Evolutionary conservation across 2,888 invertebrate species (phyloP), one percentile per base, ranked within the genome.

Genomic region (Melitaea athalia): DNA sequence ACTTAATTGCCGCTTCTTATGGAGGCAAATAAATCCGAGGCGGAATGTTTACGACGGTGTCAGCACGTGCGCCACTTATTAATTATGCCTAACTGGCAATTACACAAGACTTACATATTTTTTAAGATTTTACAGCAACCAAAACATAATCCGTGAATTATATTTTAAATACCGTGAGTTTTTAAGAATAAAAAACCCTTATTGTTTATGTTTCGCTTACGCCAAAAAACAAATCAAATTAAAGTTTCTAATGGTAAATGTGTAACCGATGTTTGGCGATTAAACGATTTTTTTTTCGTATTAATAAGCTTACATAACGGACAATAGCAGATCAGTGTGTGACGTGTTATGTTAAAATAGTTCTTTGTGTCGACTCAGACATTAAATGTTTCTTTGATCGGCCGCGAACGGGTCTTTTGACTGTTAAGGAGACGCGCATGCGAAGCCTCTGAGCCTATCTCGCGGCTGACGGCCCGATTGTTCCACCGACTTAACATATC

Each of bases 401-500:
- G 73, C 67, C 72, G 76, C 74, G 73, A 74, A 78, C 77, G 77
- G 76, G 61, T 53, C 75, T 70, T 76, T 76, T 75, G 76, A 77
- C 15, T 71, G 64, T 73, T 66, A 47, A 64, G 61, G 61, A 68
- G 72, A 65, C 65, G 69, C 63, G 67, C 64, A 76, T 50, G 66
- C 64, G 72, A 68, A 72, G 70, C 61, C 55, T 55, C 55, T 49
- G 66, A 61, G 57, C 77, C 81, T 85, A 85, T 84, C 85, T 77
- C 69, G 80, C 77, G 77, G 83, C 80, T 81, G 91, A 86, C 91
- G 85, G 83, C 70, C 74, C 85, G 88, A 92, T 91, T 91, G 91
- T 92, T 92, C 86, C 83, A 82, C 80, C 81, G 88, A 87, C 91
- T 91, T 91, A 89, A 91, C 90, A 88, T 91, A 92, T 91, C 92